Evolutionary conservation across 2,797 vertebrate species (phyloP).

Genomic region (Stomatorhinus walkeri): DNA sequence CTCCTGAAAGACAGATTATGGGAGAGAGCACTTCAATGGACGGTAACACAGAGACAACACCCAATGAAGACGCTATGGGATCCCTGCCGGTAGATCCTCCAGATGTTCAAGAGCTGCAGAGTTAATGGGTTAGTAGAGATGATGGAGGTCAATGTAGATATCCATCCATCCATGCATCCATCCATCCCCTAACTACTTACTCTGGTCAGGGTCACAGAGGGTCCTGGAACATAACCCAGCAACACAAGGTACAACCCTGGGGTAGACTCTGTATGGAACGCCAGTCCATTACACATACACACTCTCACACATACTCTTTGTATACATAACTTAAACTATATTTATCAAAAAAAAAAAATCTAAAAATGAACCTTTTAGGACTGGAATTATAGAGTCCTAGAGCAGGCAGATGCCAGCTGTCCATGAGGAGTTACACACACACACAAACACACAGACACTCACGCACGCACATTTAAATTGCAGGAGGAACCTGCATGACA

Average conservation of each 20-base stretch:
- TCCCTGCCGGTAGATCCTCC: background rate
- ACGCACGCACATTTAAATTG: background rate
- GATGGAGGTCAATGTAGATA: background rate
- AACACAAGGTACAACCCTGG: background rate
- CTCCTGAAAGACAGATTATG: conserved; percentile 58
- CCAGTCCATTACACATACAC: background rate
- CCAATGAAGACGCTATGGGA: background rate
- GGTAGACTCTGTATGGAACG: background rate
- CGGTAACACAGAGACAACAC: background rate
- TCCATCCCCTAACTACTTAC: background rate
- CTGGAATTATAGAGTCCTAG: background rate
- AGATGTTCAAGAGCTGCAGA: background rate
- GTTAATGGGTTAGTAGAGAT: background rate
- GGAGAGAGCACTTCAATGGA: background rate
- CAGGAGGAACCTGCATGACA: background rate
- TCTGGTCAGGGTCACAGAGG: background rate
- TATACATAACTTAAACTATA: background rate
- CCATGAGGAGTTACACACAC: background rate
- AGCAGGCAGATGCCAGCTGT: background rate
- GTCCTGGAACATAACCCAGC: background rate
- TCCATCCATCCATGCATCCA: background rate
- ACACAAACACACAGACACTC: background rate
- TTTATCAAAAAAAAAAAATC: background rate
- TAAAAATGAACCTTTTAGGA: background rate
- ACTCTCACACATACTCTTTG: background rate